These are phyloP conservation scores for Scomber colias DNA, from an alignment of 2,113 vertebrate species.

Conservation along the genomic window DNA sequence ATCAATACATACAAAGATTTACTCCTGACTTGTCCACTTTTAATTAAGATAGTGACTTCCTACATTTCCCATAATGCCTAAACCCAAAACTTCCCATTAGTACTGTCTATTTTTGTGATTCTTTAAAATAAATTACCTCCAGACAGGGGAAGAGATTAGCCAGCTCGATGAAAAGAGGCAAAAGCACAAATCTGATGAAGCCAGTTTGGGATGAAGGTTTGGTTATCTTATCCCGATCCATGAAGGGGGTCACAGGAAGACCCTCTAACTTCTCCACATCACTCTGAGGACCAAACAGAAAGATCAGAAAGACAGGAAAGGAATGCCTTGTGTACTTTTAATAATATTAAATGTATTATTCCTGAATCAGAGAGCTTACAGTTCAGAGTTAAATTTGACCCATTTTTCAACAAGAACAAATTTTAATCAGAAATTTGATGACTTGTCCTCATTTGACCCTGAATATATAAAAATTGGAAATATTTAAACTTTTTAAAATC, in stretches of 20 bases:
- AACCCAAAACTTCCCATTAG: neutral
- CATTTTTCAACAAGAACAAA: too few relatives aligned
- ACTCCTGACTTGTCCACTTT: too few relatives aligned
- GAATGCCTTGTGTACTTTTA: neutral
- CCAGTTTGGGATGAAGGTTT: constrained; percentile 87
- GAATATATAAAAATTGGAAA: too few relatives aligned
- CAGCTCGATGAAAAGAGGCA: constrained; percentile 86
- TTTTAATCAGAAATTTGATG: too few relatives aligned
- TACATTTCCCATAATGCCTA: neutral
- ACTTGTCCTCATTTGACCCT: too few relatives aligned
- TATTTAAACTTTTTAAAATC: too few relatives aligned
- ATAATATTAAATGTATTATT: too few relatives aligned
- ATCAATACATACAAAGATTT: neutral
- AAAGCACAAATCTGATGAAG: constrained; percentile 86
- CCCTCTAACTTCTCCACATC: constrained; percentile 88
- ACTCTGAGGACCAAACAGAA: constrained; percentile 72
- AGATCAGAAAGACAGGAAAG: neutral
- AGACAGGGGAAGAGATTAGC: constrained; percentile 86
- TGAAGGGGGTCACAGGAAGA: constrained; percentile 87
- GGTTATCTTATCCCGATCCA: constrained; percentile 87
- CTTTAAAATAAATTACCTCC: constrained; percentile 72
- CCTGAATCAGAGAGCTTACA: too few relatives aligned
- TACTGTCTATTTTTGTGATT: neutral
- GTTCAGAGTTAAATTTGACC: too few relatives aligned
- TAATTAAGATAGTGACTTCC: neutral